phyloP scores from a whole-genome alignment of 2,888 invertebrate genomes.

The Lottia gigantea region DNA sequence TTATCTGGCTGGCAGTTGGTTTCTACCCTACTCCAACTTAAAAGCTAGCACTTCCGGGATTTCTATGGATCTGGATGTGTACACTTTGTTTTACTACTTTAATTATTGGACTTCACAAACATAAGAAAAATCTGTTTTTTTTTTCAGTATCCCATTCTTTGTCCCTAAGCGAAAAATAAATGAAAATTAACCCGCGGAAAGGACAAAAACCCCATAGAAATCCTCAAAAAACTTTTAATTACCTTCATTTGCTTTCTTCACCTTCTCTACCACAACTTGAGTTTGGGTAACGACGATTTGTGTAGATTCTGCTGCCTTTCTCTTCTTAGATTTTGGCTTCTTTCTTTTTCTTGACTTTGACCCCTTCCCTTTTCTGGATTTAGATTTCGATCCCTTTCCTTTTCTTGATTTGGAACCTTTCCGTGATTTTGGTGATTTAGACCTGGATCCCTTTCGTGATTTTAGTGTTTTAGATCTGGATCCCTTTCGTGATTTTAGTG shows the following conservation, averaged over 20 bases:
- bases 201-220: no score
- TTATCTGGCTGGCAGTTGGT: no score
- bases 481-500: background rate
- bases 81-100: no score
- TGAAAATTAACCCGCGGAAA: no score
- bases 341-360: background rate
- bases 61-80: no score
- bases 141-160: no score
- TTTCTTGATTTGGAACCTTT: background rate
- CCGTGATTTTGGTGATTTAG: background rate
- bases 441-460: background rate
- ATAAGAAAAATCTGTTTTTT: no score
- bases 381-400: background rate
- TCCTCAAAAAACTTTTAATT: background rate
- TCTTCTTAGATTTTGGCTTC: background rate
- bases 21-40: no score
- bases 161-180: no score
- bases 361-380: background rate
- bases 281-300: background rate
- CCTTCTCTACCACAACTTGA: background rate
- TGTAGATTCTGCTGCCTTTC: background rate
- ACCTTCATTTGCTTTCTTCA: conserved; percentile 1
- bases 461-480: background rate
- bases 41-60: no score
- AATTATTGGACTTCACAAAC: no score